A percentile compares a stretch with the other conserved stretches of the same genome.
Conservation (phyloP, 1,140 invertebrate genomes). For the Planococcus citri region DNA sequence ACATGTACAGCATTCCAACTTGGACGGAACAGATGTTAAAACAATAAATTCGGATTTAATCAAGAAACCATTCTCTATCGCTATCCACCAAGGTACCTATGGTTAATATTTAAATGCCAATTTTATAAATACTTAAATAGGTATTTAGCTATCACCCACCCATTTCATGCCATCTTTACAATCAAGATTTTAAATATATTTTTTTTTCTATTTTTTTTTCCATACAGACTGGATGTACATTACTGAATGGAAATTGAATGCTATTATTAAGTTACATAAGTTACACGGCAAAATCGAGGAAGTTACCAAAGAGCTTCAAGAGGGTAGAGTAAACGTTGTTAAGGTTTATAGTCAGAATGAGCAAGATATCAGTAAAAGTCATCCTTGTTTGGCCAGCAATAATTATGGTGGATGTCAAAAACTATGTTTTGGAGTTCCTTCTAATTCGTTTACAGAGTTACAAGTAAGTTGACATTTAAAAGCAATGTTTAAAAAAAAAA, state of each 20-base stretch:
- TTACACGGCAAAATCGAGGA: constrained; percentile 72
- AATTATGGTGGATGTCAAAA: constrained; percentile 72
- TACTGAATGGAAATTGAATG: constrained; percentile 92
- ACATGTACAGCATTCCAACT: constrained; percentile 87
- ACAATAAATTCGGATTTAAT: constrained; percentile 80
- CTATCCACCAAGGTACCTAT: constrained; percentile 66
- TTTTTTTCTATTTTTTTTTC: constrained; percentile 24
- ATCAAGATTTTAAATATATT: not conserved
- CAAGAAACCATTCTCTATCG: constrained; percentile 90
- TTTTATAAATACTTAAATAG: too few relatives aligned
- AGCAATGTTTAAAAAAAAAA: too few relatives aligned
- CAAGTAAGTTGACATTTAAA: not conserved
- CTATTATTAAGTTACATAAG: constrained; percentile 84
- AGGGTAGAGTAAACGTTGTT: constrained; percentile 80
- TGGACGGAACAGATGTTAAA: constrained; percentile 85
- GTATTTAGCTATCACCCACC: too few relatives aligned
- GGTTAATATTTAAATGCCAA: too few relatives aligned
- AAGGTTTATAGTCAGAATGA: constrained; percentile 74
- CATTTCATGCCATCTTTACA: too few relatives aligned
- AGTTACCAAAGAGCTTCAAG: constrained; percentile 74
- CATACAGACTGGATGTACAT: constrained; percentile 95
- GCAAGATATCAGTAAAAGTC: constrained; percentile 44
- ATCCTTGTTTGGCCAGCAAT: constrained; percentile 73
- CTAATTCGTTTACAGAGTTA: constrained; percentile 29
- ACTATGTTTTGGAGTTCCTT: constrained; percentile 83